Evolutionary conservation across 2,888 invertebrate species (phyloP), one percentile per base, ranked within the genome.

Genomic region (Tachina fera): DNA sequence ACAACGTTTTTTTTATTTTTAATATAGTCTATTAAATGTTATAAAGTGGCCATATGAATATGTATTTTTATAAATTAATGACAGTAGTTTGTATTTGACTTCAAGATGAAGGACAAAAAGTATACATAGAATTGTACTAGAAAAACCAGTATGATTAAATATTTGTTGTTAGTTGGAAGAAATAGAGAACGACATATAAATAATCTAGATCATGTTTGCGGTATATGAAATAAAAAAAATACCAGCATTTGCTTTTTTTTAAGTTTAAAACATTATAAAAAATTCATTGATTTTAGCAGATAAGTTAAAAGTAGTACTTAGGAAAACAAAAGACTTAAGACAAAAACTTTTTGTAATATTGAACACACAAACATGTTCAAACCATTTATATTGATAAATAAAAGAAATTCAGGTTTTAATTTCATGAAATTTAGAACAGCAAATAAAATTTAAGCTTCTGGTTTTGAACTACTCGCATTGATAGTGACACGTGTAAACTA

Each of bases 21-120:
- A 11, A 13, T 16, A 3, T 13, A 9, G 14, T 49, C 14, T 49
- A 49, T 13, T 45, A 53, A 43, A 51, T 60, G 13, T 51, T 43
- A 5, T 70, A 47, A 53, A 47, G 47, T 70, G 49, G 60, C 61
- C 41, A n/a, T 75, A 51, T 61, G 16, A 61, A 53, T 43, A 75
- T 68, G 31, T 39, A 43, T 76, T 41, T 47, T 51, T 45, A 58
- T 63, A n/a, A 43, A 51, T 43, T 43, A 77, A 76, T 65, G 60
- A 58, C 8, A 45, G 14, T 63, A 31, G 31, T 72, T 63, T 19
- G 10, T 78, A 22, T 60, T n/a, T 45, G 1, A 53, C 75, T 47
- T 68, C 68, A 68, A 68, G 67, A 61, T 81, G 75, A 81, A 81
- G 81, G 81, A 61, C 39, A 68, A 6, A 16, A 41, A 43, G n/a